Evolutionary conservation across 1,140 invertebrate genomes (phyloP).

Genomic region (Macrocentrus cingulum): DNA sequence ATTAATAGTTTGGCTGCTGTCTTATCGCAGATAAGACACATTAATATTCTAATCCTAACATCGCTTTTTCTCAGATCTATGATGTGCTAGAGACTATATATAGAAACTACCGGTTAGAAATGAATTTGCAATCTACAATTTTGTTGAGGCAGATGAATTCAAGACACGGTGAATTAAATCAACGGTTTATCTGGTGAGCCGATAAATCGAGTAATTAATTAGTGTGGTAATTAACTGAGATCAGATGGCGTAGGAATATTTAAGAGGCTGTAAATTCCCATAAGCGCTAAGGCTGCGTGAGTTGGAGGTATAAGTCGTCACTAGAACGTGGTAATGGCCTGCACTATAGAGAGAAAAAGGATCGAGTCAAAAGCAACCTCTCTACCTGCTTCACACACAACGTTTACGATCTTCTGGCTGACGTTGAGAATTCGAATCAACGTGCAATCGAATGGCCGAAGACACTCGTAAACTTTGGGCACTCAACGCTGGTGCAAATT

Average conservation of each 20-base stretch:
- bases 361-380: neutral
- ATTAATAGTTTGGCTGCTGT: too few species aligned
- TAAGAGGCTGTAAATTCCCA: conserved; percentile 30
- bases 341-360: neutral
- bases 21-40: too few species aligned
- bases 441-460: too few species aligned
- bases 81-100: conserved; percentile 1
- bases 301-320: conserved; percentile 39
- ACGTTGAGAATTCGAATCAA: neutral
- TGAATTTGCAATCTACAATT: neutral
- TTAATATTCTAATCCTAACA: too few species aligned
- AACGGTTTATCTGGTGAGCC: conserved; percentile 43
- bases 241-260: conserved; percentile 51
- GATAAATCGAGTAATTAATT: conserved; percentile 55
- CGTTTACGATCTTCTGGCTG: conserved; percentile 2
- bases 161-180: conserved; percentile 40
- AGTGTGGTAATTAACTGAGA: conserved; percentile 48
- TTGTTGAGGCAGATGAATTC: conserved; percentile 8
- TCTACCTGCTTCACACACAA: too few species aligned
- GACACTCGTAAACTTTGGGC: too few species aligned
- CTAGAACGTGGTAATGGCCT: conserved; percentile 16
- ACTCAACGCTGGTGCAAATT: too few species aligned
- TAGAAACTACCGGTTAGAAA: neutral
- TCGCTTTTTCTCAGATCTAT: too few species aligned
- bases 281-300: conserved; percentile 40